A percentile compares a stretch with the other conserved stretches of the same genome.
phyloP scores from a whole-genome alignment of 2,113 vertebrate species.

The Cavia porcellus region DNA sequence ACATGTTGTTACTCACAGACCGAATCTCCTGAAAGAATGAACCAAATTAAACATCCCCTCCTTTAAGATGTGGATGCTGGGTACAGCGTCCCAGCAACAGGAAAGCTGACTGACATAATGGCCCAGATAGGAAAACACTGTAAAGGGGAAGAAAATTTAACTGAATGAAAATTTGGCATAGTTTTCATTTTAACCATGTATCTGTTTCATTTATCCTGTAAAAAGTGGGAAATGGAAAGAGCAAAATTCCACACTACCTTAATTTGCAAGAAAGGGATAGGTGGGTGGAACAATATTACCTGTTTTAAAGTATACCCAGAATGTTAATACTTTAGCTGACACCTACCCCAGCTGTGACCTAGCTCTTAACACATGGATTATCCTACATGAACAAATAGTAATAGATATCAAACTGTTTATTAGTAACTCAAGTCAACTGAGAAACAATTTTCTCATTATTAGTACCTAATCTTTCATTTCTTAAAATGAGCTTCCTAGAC shows the following conservation, averaged over 20 bases:
- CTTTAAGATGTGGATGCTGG: neutral
- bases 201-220: neutral
- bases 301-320: neutral
- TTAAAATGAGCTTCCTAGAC: conserved; percentile 22
- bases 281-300: neutral
- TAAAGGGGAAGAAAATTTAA: neutral
- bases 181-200: neutral
- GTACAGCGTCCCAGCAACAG: too few relatives aligned
- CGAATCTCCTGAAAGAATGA: neutral
- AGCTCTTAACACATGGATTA: neutral
- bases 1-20: neutral
- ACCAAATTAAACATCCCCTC: neutral
- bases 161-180: neutral
- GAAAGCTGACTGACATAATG: neutral
- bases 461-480: neutral
- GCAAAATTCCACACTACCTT: neutral
- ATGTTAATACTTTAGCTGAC: neutral
- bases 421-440: neutral
- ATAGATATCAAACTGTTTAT: conserved; percentile 17
- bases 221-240: neutral
- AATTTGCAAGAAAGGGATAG: neutral
- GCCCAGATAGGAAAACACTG: neutral
- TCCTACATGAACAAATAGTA: neutral
- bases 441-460: conserved; percentile 30
- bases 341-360: neutral